phyloP scores from a whole-genome alignment of 1,140 invertebrate species.

The Lepidurus couesii region DNA sequence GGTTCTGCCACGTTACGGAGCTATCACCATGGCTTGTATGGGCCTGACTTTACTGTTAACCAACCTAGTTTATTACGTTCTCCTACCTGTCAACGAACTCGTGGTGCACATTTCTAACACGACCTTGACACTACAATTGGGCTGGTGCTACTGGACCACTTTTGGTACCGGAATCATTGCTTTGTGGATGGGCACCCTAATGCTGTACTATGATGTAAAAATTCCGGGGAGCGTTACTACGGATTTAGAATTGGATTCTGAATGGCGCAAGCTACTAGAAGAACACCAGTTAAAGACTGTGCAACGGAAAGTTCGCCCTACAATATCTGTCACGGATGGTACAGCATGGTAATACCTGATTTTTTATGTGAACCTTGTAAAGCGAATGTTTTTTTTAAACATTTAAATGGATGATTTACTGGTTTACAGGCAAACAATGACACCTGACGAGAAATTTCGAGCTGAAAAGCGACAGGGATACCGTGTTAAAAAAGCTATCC shows the following conservation, averaged over 20 bases:
- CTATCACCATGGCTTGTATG: slow-evolving; percentile 27
- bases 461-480: not conserved
- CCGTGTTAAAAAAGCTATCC: not conserved
- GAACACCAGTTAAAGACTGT: not conserved
- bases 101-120: slow-evolving; percentile 29
- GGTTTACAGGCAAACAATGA: not conserved
- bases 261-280: not conserved
- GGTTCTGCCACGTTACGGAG: slow-evolving; percentile 27
- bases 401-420: not conserved
- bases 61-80: slow-evolving; percentile 27
- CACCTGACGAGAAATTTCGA: slow-evolving; percentile 20
- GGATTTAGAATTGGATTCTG: slow-evolving; percentile 31
- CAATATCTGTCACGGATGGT: slow-evolving; percentile 28
- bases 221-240: slow-evolving; percentile 23
- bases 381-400: not conserved
- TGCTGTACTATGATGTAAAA: slow-evolving; percentile 25
- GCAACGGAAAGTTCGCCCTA: slow-evolving; percentile 11
- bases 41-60: slow-evolving; percentile 23
- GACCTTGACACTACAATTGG: not conserved
- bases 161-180: slow-evolving; percentile 28
- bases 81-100: slow-evolving; percentile 11
- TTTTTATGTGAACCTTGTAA: not conserved
- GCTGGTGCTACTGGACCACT: slow-evolving; percentile 32
- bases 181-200: not conserved
- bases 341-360: slow-evolving; percentile 17